A percentile compares a stretch with the other conserved stretches of the same genome.
Conservation (phyloP, 2,888 invertebrate genomes). For the Euzetes globulus region DNA sequence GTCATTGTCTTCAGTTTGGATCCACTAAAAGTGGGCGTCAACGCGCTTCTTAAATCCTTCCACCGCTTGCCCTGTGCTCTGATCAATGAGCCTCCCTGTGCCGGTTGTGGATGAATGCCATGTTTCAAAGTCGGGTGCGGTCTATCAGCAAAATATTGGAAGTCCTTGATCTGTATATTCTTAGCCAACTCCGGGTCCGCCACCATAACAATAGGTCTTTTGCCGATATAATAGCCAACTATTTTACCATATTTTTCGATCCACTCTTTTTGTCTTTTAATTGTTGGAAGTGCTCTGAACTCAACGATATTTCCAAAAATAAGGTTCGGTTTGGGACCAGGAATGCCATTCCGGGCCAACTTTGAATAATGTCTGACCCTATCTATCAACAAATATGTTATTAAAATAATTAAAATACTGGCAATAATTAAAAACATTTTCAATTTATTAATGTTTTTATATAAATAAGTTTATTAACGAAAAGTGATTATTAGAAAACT, state of each 20-base stretch:
- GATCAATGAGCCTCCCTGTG: neutral
- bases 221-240: conserved; percentile 38
- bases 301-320: conserved; percentile 34
- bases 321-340: conserved; percentile 37
- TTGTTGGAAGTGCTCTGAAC: neutral
- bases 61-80: conserved; percentile 36
- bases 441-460: too few relatives aligned
- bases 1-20: conserved; percentile 39
- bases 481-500: too few relatives aligned
- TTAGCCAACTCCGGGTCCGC: conserved; percentile 41
- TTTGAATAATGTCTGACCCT: too few relatives aligned
- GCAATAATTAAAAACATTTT: too few relatives aligned
- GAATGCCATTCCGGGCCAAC: conserved; percentile 35
- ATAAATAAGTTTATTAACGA: too few relatives aligned
- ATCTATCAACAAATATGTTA: too few relatives aligned
- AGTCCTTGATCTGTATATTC: conserved; percentile 45
- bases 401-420: too few relatives aligned
- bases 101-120: conserved; percentile 21
- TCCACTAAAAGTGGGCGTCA: conserved; percentile 41
- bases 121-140: conserved; percentile 37
- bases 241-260: conserved; percentile 39
- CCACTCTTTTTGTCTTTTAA: conserved; percentile 33
- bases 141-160: conserved; percentile 45
- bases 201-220: conserved; percentile 36
- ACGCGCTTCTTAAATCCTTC: conserved; percentile 39